Evolutionary conservation across 2,888 invertebrate species (phyloP).

Genomic region (Caenorhabditis uteleia): DNA sequence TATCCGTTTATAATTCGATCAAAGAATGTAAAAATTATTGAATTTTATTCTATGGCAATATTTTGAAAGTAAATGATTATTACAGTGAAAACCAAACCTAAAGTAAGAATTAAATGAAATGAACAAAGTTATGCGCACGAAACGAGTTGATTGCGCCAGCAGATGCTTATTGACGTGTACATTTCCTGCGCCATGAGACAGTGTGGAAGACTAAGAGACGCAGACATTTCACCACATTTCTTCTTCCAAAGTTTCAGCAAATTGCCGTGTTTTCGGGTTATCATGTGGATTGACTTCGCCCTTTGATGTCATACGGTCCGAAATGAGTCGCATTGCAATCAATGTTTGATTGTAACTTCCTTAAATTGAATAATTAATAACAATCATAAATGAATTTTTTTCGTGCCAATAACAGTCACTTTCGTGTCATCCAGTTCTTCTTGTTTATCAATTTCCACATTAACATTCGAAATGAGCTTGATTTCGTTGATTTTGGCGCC

Average conservation of each 20-base stretch:
- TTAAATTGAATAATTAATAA: background rate
- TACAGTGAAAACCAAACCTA: too few relatives aligned
- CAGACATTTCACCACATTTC: conserved; percentile 2
- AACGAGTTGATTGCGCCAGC: too few relatives aligned
- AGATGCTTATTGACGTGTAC: too few relatives aligned
- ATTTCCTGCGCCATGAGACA: background rate
- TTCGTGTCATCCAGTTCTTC: background rate
- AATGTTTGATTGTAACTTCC: conserved; percentile 25
- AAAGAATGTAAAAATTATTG: too few relatives aligned
- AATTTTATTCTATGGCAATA: too few relatives aligned
- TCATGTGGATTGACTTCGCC: conserved; percentile 17
- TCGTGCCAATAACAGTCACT: conserved; percentile 16
- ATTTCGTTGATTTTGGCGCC: conserved; percentile 39
- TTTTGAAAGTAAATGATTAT: too few relatives aligned
- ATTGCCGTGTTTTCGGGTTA: conserved; percentile 22
- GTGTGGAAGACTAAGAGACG: background rate
- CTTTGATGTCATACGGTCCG: conserved; percentile 19
- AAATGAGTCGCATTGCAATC: conserved; percentile 16
- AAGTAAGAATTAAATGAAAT: too few relatives aligned
- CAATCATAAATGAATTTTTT: background rate
- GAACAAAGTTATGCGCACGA: too few relatives aligned
- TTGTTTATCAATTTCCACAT: conserved; percentile 18
- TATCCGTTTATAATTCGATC: too few relatives aligned
- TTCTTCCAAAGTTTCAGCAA: conserved; percentile 23
- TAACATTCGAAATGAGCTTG: conserved; percentile 23